Base-by-base conservation (phyloP, 2,797 vertebrate species). In the Hypotaenidia philippensis region DNA sequence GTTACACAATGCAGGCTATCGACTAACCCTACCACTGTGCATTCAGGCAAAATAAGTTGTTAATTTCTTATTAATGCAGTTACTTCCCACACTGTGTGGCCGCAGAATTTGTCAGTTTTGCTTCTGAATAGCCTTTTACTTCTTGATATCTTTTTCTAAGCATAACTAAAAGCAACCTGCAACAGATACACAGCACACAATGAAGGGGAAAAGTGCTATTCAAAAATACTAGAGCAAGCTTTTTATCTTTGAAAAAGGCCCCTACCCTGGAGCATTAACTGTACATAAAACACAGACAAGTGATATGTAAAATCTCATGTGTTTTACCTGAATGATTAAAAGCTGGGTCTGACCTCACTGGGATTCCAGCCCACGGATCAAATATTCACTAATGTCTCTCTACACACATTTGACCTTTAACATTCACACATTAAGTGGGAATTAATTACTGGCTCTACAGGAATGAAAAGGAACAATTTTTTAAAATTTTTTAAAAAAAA, bases 1-100 rank as follows among this genome's bases (percentile, higher is more conserved):
- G 2, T 3, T 11, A 27, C 55, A 38, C 1, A 1, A 41, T 0
- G 2, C 13, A 56, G 31, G 19, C 9, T 32, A 44, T 9, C 11
- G 50, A 41, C 31, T 61, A 44, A 38, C 15, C 55, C 23, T 59
- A n/a, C 6, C 11, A 6, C 10, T 7, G 7, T 7, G 4, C 5
- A 69, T 34, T 69, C 7, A 66, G 26, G 13, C 21, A 70, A 63
- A 79, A 69, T 6, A 3, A 78, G 16, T 2, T 71, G 5, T 6
- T 75, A 53, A 49, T 76, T 76, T 53, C 36, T 49, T 36, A 47
- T n/a, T 68, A 53, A 56, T 53, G 23, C 27, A 63, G 12, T 31
- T 69, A 34, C 4, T 1, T 50, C 21, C 21, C 31, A 76, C 29
- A 15, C 10, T 8, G 3, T 17, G 9, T 26, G 22, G 13, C 10